Evolutionary conservation across 2,888 invertebrate genomes (phyloP).

Genomic region (Drosophila ezoana): DNA sequence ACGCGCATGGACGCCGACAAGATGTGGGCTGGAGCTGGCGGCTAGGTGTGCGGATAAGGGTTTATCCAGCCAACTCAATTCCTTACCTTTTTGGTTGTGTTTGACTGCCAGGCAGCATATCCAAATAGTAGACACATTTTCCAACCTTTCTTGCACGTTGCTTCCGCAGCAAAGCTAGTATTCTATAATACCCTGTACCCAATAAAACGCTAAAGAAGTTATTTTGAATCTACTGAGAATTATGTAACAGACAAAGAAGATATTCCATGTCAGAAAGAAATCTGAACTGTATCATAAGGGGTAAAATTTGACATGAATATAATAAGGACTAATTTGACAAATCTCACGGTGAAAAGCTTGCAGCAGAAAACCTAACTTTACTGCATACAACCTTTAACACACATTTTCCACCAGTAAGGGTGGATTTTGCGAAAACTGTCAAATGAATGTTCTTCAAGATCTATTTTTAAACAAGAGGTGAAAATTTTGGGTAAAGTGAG

Average conservation of each 20-base stretch:
- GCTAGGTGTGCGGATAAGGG: slow-evolving; percentile 34
- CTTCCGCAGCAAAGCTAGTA: not conserved
- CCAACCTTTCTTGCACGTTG: slow-evolving; percentile 19
- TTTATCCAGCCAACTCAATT: slow-evolving; percentile 17
- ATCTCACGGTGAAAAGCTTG: too few species aligned
- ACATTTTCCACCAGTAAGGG: too few species aligned
- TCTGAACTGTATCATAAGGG: too few species aligned
- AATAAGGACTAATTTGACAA: too few species aligned
- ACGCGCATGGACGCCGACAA: slow-evolving; percentile 34
- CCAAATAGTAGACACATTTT: slow-evolving; percentile 77
- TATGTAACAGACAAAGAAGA: not conserved
- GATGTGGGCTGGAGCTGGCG: slow-evolving; percentile 10
- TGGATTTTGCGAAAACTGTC: too few species aligned
- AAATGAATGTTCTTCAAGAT: too few species aligned
- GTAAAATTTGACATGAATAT: too few species aligned
- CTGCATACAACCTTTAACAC: too few species aligned
- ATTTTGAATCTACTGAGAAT: not conserved
- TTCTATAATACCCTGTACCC: slow-evolving; percentile 15
- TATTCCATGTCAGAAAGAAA: too few species aligned
- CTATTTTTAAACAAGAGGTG: too few species aligned
- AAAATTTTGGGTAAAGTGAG: too few species aligned
- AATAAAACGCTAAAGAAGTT: not conserved
- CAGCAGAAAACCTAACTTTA: too few species aligned
- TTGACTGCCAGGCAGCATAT: slow-evolving; percentile 54
- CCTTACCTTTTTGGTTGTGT: slow-evolving; percentile 27